A percentile compares a stretch with the other conserved stretches of the same genome.
Conservation (phyloP, 2,113 vertebrate genomes). For the Phrynosoma platyrhinos region DNA sequence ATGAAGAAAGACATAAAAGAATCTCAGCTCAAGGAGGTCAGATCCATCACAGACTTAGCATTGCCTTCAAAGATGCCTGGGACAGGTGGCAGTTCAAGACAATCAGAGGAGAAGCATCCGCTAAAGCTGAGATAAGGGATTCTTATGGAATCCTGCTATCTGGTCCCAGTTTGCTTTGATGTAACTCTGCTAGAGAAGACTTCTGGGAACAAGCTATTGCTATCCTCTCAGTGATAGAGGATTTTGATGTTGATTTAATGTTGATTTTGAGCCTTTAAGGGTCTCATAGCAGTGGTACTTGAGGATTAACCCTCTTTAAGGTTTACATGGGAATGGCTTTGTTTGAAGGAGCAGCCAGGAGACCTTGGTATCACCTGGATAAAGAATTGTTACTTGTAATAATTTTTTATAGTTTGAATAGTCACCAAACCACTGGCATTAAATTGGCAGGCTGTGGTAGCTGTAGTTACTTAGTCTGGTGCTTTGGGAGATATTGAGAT, state of each 20-base stretch:
- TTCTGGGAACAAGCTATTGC: conserved; percentile 84
- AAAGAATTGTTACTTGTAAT: conserved; percentile 65
- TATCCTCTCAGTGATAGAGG: conserved; percentile 79
- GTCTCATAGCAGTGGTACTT: conserved; percentile 90
- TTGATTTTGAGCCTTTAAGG: conserved; percentile 87
- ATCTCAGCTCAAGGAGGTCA: conserved; percentile 97
- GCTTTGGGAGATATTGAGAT: conserved; percentile 45
- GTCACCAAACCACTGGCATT: conserved; percentile 38
- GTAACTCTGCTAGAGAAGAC: conserved; percentile 88
- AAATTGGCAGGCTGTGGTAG: conserved; percentile 37
- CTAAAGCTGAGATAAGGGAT: conserved; percentile 94
- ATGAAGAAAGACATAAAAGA: conserved; percentile 99
- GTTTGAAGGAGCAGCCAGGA: conserved; percentile 79
- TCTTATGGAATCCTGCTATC: conserved; percentile 86
- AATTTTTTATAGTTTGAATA: conserved; percentile 58
- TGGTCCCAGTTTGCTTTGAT: conserved; percentile 91
- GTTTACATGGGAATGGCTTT: conserved; percentile 88
- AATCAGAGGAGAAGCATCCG: conserved; percentile 92
- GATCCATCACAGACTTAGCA: conserved; percentile 95
- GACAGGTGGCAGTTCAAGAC: conserved; percentile 99
- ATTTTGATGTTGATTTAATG: no score
- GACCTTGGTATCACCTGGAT: conserved; percentile 79
- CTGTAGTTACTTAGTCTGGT: conserved; percentile 43
- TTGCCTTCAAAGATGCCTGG: conserved; percentile 98
- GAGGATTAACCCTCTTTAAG: conserved; percentile 92